Base-by-base conservation (phyloP, 2,888 invertebrate genomes). In the Drosophila imparisetae region DNA sequence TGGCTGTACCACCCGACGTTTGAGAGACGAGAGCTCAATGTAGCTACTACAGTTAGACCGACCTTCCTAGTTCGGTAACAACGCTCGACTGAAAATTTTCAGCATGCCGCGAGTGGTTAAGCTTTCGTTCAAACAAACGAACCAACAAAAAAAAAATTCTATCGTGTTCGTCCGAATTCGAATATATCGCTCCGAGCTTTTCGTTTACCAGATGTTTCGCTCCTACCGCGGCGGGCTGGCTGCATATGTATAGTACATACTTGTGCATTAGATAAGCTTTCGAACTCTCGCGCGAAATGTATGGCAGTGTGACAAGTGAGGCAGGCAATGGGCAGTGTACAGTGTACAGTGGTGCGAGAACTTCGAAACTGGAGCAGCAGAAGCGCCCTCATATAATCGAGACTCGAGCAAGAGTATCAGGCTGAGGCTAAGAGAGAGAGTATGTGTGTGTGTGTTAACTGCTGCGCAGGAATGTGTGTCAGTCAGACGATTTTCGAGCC, bases 1-100 rank as follows among this genome's bases (percentile, higher is more conserved):
- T 81, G 72, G 84, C 85, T 89, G 90, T 87, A 86, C 84, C 87
- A 86, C 85, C 89, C 90, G 90, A 89, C 85, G 57, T 21, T 45
- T 72, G 77, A 90, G 79, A 87, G 86, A 91, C 90, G 90, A 90
- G 91, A 86, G 76, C 86, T 89, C 88, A 79, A 72, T 75, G 67
- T 79, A 84, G 81, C 86, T 80, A 78, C 88, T 78, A 81, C 86
- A 88, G 83, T 87, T 86, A 83, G 88, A 91, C 92, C 91, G 92
- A 92, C 92, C 92, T 93, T 92, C 89, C 91, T 86, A 90, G 90
- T 91, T 91, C 92, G 91, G 91, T 91, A 91, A 92, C 93, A 91
- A 92, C 91, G 92, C 92, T 93, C 93, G 92, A 93, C 93, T 93
- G 91, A 93, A 88, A 91, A 82, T 91, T 92, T 88, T 91, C 80